phyloP scores from a whole-genome alignment of 2,797 vertebrate genomes.

The Cephalopachus bancanus region DNA sequence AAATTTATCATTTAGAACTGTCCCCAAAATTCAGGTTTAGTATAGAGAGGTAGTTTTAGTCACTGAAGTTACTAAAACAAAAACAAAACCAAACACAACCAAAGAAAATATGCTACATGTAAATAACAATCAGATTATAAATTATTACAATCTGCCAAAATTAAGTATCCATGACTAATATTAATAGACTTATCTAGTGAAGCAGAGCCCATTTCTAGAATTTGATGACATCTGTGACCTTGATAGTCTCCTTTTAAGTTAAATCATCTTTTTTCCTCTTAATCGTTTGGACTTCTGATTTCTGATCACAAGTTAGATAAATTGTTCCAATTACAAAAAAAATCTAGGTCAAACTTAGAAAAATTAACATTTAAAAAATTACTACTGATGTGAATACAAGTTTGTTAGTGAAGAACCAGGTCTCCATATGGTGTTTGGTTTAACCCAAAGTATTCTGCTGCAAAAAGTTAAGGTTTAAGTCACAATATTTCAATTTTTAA shows the following conservation, averaged over 20 bases:
- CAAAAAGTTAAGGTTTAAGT: not conserved
- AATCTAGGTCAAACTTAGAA: not conserved
- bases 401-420: not conserved
- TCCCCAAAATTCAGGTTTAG: not conserved
- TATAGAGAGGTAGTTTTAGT: not conserved
- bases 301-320: slow-evolving; percentile 4
- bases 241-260: not conserved
- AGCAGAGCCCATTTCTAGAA: not conserved
- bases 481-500: not conserved
- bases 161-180: not conserved
- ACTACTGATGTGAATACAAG: not conserved
- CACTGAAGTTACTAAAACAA: not conserved
- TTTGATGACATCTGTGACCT: not conserved
- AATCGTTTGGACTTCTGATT: not conserved
- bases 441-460: not conserved
- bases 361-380: not conserved
- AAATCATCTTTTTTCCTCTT: not conserved
- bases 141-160: not conserved
- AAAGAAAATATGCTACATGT: not conserved
- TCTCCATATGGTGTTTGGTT: not conserved
- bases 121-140: not conserved
- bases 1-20: not conserved
- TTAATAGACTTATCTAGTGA: not conserved
- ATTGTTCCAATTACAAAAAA: not conserved
- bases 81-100: not conserved